Evolutionary conservation across 35 echinoderm and acorn worm species (phyloP).

Genomic region (Ptychodera flava): DNA sequence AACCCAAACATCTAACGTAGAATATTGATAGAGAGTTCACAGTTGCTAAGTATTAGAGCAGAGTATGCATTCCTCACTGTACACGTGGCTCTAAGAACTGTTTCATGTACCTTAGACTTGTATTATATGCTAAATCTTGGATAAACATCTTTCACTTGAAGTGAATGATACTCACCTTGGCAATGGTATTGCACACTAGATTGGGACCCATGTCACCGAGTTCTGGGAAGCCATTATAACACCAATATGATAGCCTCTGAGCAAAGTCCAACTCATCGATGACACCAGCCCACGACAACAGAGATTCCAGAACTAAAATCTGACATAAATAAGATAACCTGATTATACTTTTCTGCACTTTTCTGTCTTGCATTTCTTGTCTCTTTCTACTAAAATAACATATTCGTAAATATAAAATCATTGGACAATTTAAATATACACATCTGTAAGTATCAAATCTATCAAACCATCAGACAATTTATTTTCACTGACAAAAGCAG

Average conservation of each 20-base stretch:
- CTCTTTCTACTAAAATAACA: too few relatives aligned
- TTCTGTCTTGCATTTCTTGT: too few relatives aligned
- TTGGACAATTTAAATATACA: not conserved
- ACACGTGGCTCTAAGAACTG: too few relatives aligned
- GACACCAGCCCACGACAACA: constrained; percentile 70
- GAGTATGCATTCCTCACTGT: too few relatives aligned
- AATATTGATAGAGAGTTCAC: too few relatives aligned
- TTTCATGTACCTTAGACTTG: too few relatives aligned
- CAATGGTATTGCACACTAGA: constrained; percentile 60
- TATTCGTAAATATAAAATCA: not conserved
- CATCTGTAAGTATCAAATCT: not conserved
- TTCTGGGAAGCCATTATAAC: constrained; percentile 60
- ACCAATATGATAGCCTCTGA: constrained; percentile 49
- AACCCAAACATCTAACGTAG: too few relatives aligned
- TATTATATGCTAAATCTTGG: too few relatives aligned
- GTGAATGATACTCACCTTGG: constrained; percentile 70
- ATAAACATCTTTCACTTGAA: too few relatives aligned
- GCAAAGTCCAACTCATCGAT: constrained; percentile 87
- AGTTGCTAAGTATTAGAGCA: too few relatives aligned
- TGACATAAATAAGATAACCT: not conserved
- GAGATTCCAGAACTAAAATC: constrained; percentile 55
- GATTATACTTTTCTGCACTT: too few relatives aligned
- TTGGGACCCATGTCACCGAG: constrained; percentile 49
- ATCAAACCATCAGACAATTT: not conserved
- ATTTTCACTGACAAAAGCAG: too few relatives aligned